Evolutionary conservation across 2,888 invertebrate genomes (phyloP), one percentile per base, ranked within the genome.

Genomic region (Cancer borealis): DNA sequence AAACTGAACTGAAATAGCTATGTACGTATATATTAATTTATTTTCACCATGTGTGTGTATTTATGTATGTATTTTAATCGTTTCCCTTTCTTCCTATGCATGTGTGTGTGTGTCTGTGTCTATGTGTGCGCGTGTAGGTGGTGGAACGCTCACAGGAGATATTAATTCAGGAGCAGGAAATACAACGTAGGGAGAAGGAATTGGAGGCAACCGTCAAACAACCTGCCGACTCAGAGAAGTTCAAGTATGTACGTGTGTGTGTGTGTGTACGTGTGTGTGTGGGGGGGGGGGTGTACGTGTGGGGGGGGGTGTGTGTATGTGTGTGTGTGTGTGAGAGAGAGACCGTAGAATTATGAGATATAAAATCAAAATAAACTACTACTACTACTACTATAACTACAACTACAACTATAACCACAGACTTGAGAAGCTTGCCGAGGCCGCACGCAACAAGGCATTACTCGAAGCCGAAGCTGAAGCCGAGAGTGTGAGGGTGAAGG

Each of bases 211-310:
- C 98, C 3, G 97, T 99, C 5, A 97, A 98, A 96, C 98, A 99
- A 96, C 99, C 99, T 8, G 99, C 99, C 0, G 99, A 99, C 97
- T 99, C 99, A 5, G 99, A 99, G 96, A 99, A 99, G 96, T 98
- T 97, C 96, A 97, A 97, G 97, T 95, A 73, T 89, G 84, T 84
- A 30, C 26, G 46, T 17, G 88, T 17, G 66, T 21, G 66, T 21
- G 66, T 66, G 66, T n/a, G 79, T 0, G 79, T 10, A 5, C 6
- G n/a, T 26, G 26, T 26, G 3, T 10, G 26, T 26, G n/a, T 26
- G 79, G 3, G 73, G 3, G 73, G 6, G 26, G n/a, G 73, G n/a
- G 73, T 26, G 26, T 5, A 10, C 3, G 73, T 26, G 26, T 26
- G n/a, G 3, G 5, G 3, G 73, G n/a, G 73, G 3, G n/a, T 26